Base-by-base conservation (phyloP, 2,888 invertebrate species). In the Empis stercorea region DNA sequence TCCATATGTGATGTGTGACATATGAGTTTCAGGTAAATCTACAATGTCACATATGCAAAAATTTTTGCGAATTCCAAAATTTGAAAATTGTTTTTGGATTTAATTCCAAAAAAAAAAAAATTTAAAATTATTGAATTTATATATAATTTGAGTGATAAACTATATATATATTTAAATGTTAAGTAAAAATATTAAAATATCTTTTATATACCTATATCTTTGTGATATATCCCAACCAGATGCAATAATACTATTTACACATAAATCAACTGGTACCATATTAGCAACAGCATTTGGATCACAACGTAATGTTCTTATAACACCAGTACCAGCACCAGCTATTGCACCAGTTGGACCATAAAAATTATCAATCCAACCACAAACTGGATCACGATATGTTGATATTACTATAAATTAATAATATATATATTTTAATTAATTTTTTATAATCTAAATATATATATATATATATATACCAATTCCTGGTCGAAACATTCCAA, bases 291-390 rank as follows among this genome's bases (percentile, higher is more conserved):
- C 74, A 1, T 76, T 70, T 1, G 72, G 66, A 56, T 85, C 78
- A 62, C 84, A 81, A 53, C 84, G 81, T 71, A 91, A 74, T 1
- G 86, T 74, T 10, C 76, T 62, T 37, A 65, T 58, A 43, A 89
- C 76, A 49, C 93, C 93, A 20, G 82, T 81, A 0, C 87, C 84
- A 5, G 81, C 79, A 0, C 83, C 85, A 11, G 82, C 74, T 53
- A 78, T 80, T 37, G 76, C 73, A 1, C 80, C 91, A 9, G 87
- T 88, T 1, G 91, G 87, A 5, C 93, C 93, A 61, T 93, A 93
- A 57, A 87, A 75, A 60, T 91, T 94, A 69, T 92, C 91, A 14
- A 89, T 86, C 91, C 92, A 94, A 2, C 88, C 89, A 52, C 80
- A 71, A 0, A 84, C 68, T 0, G 87, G 87, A 62, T 86, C 85